Base-by-base conservation (phyloP, 2,888 invertebrate genomes). In the Erebia ligea region DNA sequence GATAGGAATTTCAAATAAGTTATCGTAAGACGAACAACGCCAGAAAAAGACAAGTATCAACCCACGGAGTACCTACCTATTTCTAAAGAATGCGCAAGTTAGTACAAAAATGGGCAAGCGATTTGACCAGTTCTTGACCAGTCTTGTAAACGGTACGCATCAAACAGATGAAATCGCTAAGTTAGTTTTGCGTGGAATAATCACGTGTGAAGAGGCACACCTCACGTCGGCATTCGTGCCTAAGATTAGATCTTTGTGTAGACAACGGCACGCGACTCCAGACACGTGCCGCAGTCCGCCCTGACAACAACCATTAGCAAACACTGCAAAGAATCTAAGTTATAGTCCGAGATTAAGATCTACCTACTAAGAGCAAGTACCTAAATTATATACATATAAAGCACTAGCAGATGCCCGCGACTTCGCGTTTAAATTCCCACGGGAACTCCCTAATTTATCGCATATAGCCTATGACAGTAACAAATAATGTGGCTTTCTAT, bases 191-290 rank as follows among this genome's bases (percentile, higher is more conserved):
- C 80, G 78, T 76, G 81, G 72, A 81, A 85, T 88, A 86, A 90
- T 91, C 92, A 91, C 87, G 92, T 92, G 92, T 92, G 91, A 92
- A 89, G 89, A 88, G 88, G 90, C 90, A 89, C 86, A 87, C 84
- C 87, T 85, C 88, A 86, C 85, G 90, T 89, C 86, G 84, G 83
- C 84, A 80, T 85, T 91, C 79, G 92, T 92, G 92, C 85, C 76
- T 71, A 76, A 84, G 92, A 92, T 92, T 84, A 81, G 77, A 93
- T 92, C 92, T 78, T 72, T 80, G 84, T 82, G 81, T 82, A 81
- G 82, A 80, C 81, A 80, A 78, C 84, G 90, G 90, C 92, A 91
- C 92, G 92, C 91, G 92, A 91, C 92, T 83, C 75, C 67, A 73
- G 78, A 77, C 80, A 80, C 81, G 80, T 79, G 81, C 79, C 81